A percentile compares a stretch with the other conserved stretches of the same genome.
These are phyloP conservation scores for Pygmarrhopalites habei DNA, from an alignment of 1,140 invertebrate genomes.

Conservation along the genomic window DNA sequence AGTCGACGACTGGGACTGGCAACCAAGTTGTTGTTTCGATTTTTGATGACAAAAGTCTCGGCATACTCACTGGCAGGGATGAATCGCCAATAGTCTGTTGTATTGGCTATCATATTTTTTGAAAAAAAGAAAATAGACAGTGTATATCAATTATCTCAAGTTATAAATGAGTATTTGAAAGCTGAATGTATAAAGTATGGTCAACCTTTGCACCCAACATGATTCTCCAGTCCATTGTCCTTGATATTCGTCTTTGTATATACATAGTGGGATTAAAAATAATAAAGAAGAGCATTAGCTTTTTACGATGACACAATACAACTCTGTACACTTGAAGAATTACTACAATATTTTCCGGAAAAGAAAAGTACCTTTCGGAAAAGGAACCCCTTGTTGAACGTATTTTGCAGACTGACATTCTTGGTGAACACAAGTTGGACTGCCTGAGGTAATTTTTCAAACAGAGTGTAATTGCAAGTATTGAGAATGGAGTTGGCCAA, in stretches of 20 bases:
- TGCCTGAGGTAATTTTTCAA: not conserved
- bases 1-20: not conserved
- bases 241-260: not conserved
- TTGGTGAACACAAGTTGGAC: constrained; percentile 6
- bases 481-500: not conserved
- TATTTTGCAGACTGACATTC: constrained; percentile 6
- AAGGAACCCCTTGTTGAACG: constrained; percentile 7
- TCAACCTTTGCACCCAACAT: too few relatives aligned
- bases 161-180: too few relatives aligned
- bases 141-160: too few relatives aligned
- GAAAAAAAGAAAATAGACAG: too few relatives aligned
- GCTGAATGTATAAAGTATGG: too few relatives aligned
- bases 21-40: not conserved
- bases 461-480: not conserved
- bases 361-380: too few relatives aligned
- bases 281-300: too few relatives aligned
- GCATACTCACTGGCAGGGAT: constrained; percentile 1
- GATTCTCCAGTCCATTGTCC: constrained; percentile 9
- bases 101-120: too few relatives aligned
- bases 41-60: not conserved
- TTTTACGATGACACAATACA: too few relatives aligned
- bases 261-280: too few relatives aligned
- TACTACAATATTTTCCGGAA: too few relatives aligned
- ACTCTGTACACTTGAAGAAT: too few relatives aligned
- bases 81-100: not conserved